Evolutionary conservation across 1,140 invertebrate species (phyloP).

Genomic region (Adoxophyes honmai): DNA sequence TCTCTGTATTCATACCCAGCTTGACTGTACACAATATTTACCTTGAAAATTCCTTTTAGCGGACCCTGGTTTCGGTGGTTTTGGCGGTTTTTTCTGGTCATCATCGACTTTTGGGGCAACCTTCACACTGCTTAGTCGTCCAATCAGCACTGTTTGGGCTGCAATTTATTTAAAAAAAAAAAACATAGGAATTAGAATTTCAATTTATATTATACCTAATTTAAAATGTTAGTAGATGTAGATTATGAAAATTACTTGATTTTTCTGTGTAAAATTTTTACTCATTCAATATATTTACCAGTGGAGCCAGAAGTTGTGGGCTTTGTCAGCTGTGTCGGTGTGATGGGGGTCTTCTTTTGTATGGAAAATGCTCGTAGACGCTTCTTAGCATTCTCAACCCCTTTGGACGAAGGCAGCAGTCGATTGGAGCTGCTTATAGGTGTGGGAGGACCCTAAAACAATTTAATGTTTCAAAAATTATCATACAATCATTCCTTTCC

Average conservation of each 20-base stretch:
- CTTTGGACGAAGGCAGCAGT: slow-evolving; percentile 34
- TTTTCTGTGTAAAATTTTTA: too few species aligned
- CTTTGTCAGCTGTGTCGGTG: slow-evolving; percentile 42
- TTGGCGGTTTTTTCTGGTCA: slow-evolving; percentile 47
- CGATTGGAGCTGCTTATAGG: not conserved
- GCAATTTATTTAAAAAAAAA: slow-evolving; percentile 14
- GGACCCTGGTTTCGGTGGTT: slow-evolving; percentile 57
- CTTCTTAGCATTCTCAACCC: slow-evolving; percentile 65
- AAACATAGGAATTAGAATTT: too few species aligned
- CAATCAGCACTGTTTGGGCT: slow-evolving; percentile 61
- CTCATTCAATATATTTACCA: slow-evolving; percentile 40
- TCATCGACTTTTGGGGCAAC: slow-evolving; percentile 33
- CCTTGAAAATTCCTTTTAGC: slow-evolving; percentile 39
- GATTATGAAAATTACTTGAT: too few species aligned
- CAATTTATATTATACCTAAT: too few species aligned
- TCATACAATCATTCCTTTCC: too few species aligned
- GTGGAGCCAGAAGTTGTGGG: slow-evolving; percentile 24
- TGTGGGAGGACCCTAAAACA: not conserved
- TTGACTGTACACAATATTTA: too few species aligned
- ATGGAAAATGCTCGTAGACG: slow-evolving; percentile 69
- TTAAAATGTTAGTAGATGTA: too few species aligned
- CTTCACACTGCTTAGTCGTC: slow-evolving; percentile 52
- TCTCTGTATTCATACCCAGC: too few species aligned
- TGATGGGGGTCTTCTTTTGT: slow-evolving; percentile 59
- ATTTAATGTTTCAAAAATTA: too few species aligned